A percentile compares a stretch with the other conserved stretches of the same genome.
These are phyloP conservation scores for Lithophane leautieri DNA, from an alignment of 2,888 invertebrate species.

Conservation along the genomic window DNA sequence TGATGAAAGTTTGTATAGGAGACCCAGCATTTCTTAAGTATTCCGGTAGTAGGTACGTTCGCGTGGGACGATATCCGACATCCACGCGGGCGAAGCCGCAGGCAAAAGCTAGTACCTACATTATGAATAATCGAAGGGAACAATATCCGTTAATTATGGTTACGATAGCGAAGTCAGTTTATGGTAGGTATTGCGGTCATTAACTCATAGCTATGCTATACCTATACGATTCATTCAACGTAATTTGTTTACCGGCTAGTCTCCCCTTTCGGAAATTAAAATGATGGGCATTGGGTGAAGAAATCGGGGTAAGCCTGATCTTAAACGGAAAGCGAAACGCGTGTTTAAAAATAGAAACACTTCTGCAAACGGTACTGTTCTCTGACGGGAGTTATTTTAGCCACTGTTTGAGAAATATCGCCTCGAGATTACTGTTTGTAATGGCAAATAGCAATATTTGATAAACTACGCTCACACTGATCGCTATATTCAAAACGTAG, in stretches of 20 bases:
- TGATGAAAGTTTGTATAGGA: no score
- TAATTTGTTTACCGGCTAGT: background rate
- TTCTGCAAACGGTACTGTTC: slow-evolving; percentile 49
- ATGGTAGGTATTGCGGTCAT: slow-evolving; percentile 46
- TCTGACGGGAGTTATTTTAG: slow-evolving; percentile 66
- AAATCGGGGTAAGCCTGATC: slow-evolving; percentile 5
- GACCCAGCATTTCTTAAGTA: no score
- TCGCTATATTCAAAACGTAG: slow-evolving; percentile 22
- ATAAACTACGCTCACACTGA: slow-evolving; percentile 6
- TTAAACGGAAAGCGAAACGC: slow-evolving; percentile 18
- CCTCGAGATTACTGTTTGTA: slow-evolving; percentile 54
- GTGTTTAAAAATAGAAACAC: slow-evolving; percentile 39
- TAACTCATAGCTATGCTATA: slow-evolving; percentile 18
- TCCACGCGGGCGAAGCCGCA: no score
- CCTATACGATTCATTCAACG: slow-evolving; percentile 23
- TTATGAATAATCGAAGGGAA: slow-evolving; percentile 59
- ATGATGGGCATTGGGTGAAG: background rate
- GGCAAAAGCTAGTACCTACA: no score
- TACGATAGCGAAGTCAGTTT: slow-evolving; percentile 63
- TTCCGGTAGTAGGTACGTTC: no score
- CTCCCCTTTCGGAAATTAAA: background rate
- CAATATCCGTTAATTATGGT: slow-evolving; percentile 64
- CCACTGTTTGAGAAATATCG: slow-evolving; percentile 67
- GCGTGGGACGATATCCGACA: no score
- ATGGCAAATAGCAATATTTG: slow-evolving; percentile 58